Evolutionary conservation across 2,888 invertebrate genomes (phyloP).

Genomic region (Platerodrilus igneus): DNA sequence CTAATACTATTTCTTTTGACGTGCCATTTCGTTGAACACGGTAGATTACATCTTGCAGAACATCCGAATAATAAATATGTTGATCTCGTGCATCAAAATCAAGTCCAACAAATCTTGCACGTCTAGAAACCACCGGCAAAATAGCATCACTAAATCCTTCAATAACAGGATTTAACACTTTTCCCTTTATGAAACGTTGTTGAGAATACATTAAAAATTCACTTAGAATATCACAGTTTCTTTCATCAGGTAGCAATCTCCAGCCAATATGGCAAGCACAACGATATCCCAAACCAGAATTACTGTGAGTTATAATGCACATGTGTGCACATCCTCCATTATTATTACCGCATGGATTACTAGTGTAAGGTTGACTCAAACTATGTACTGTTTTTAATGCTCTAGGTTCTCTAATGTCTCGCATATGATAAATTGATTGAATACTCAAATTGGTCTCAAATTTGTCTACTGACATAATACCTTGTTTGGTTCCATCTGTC

Average conservation of each 20-base stretch:
- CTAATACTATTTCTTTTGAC: slow-evolving; percentile 81
- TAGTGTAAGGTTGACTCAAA: slow-evolving; percentile 65
- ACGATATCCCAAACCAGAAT: slow-evolving; percentile 74
- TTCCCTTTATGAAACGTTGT: slow-evolving; percentile 92
- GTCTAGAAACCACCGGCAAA: slow-evolving; percentile 83
- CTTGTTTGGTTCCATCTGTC: slow-evolving; percentile 88
- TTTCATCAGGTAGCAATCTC: slow-evolving; percentile 66
- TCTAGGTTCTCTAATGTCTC: slow-evolving; percentile 76
- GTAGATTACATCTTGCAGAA: slow-evolving; percentile 91
- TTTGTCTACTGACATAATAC: slow-evolving; percentile 82
- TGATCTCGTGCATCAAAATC: slow-evolving; percentile 89
- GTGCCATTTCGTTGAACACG: slow-evolving; percentile 74
- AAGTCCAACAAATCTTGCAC: slow-evolving; percentile 90
- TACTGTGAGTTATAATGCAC: slow-evolving; percentile 79
- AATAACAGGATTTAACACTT: slow-evolving; percentile 79
- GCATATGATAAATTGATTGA: slow-evolving; percentile 73
- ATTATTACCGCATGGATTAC: slow-evolving; percentile 81
- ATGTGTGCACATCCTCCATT: slow-evolving; percentile 91
- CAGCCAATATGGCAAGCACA: slow-evolving; percentile 92
- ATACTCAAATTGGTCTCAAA: slow-evolving; percentile 76
- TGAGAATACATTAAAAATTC: slow-evolving; percentile 95
- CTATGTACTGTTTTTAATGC: slow-evolving; percentile 79
- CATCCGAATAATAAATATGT: slow-evolving; percentile 96
- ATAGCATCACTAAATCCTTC: slow-evolving; percentile 94
- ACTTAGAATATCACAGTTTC: slow-evolving; percentile 74